phyloP scores from a whole-genome alignment of 2,888 invertebrate genomes.

The Pterostichus niger region DNA sequence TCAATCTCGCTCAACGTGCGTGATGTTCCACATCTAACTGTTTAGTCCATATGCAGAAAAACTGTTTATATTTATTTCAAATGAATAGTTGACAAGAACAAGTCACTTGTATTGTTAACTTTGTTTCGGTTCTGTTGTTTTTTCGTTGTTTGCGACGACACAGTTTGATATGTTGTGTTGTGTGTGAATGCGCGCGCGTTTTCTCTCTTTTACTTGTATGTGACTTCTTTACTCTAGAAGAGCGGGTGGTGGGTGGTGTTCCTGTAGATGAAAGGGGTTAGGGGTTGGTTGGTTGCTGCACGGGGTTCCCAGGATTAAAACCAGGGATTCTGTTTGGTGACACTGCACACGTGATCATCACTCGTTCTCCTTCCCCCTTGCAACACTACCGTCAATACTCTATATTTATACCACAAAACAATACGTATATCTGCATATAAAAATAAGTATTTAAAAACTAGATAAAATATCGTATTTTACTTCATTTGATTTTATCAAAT shows the following conservation, averaged over 20 bases:
- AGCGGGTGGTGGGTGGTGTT: conserved; percentile 31
- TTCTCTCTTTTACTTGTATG: neutral
- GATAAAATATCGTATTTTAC: too few species aligned
- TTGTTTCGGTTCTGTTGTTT: neutral
- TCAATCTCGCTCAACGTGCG: too few species aligned
- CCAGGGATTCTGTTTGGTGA: conserved; percentile 64
- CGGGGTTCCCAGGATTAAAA: conserved; percentile 62
- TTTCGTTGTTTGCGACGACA: neutral
- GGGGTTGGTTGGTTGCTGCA: conserved; percentile 1
- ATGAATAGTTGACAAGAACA: neutral
- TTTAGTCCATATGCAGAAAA: conserved; percentile 3
- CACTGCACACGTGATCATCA: conserved; percentile 48
- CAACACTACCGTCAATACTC: conserved; percentile 42
- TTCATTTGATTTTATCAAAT: too few species aligned
- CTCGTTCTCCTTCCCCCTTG: conserved; percentile 28
- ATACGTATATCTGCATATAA: neutral
- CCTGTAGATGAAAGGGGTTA: conserved; percentile 33
- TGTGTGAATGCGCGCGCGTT: conserved; percentile 2
- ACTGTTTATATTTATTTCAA: conserved; percentile 14
- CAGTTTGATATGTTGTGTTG: too few species aligned
- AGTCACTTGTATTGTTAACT: neutral
- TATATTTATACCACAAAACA: conserved; percentile 10
- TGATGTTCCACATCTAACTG: neutral
- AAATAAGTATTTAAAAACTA: too few species aligned
- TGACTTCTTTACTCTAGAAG: conserved; percentile 46